Base-by-base conservation (phyloP, 2,888 invertebrate genomes). In the Cryptocephalus primarius region DNA sequence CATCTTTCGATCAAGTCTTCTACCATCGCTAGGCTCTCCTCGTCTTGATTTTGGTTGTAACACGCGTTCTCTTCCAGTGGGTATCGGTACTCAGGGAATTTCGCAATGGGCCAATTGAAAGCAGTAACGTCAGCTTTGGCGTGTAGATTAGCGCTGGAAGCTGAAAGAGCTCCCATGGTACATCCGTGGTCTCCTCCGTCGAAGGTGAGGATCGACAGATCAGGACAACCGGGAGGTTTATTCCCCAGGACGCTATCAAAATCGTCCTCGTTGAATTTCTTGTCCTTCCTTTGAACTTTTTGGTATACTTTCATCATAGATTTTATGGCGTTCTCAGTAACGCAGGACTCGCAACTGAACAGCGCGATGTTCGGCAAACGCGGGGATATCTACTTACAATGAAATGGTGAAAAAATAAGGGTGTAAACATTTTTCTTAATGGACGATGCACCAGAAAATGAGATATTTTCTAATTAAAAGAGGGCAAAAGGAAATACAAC, bases 261-360 rank as follows among this genome's bases (percentile, higher is more conserved):
- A 66, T 96, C 96, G 55, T 87, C 84, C 31, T 77, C 72, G 0
- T 83, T 80, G 58, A 88, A 88, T 3, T 75, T 72, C 0, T 75
- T 74, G 38, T 79, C 82, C 1, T 88, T 85, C 39, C 95, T 78
- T 63, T 83, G 73, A 50, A 79, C 83, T 22, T 75, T 79, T 51
- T 79, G 78, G 63, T 92, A 90, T 76, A 85, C 82, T 62, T 96
- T 85, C 65, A 95, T 95, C 39, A 90, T 87, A 41, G 86, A 84
- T 72, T 99, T 99, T 64, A 82, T 89, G 0, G 96, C 94, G 70
- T 97, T 96, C 74, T 99, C 97, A 64, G 94, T 92, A 0, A 96
- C 91, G 60, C 95, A 96, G 0, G 95, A 90, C 1, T 93, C 94
- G 63, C 94, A 95, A 82, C 93, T 90, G 93, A 97, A 96, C 0